Evolutionary conservation across 2,888 invertebrate genomes (phyloP), one percentile per base, ranked within the genome.

Genomic region (Coecobrya sp.): DNA sequence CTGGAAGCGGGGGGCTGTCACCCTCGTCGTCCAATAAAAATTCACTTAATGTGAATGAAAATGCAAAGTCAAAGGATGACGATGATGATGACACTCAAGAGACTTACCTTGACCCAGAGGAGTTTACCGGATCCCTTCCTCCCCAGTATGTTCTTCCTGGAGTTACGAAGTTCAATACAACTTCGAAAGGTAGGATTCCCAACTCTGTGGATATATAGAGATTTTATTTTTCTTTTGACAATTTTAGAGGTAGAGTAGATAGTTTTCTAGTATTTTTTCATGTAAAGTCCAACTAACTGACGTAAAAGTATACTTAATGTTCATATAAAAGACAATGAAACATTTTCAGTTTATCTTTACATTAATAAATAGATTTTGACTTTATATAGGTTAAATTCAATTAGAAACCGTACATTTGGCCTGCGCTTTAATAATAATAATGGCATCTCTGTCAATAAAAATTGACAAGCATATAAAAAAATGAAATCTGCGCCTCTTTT

Each of bases 51-150:
- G 8, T 52, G 16, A 27, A 52, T 73, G 68, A 68, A 10, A 52
- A 25, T 25, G 16, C 30, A 27, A 82, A 55, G 19, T 4, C 52
- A 30, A 81, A 81, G 16, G 52, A 52, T 16, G 89, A 85, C 45
- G 91, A 91, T n/a, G 81, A 82, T 13, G 91, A 82, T 7, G 91
- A 91, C 19, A 68, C 68, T 42, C 36, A 82, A 16, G 91, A 91
- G 36, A 82, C 42, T 10, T 68, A 87, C n/a, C 59, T 49, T 22
- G 27, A 81, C 30, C 84, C 91, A 13, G 82, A 70, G 10, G 36
- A 87, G 1, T 91, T 82, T 36, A 91, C 76, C 49, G 87, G 87
- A 45, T 27, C 45, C 45, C 91, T 91, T 84, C 91, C 91, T 8
- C 62, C 91, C 59, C 84, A 81, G 45, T 91, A 91, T 73, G 42